Conservation (phyloP, 2,888 invertebrate genomes). For the Ormia ochracea region DNA sequence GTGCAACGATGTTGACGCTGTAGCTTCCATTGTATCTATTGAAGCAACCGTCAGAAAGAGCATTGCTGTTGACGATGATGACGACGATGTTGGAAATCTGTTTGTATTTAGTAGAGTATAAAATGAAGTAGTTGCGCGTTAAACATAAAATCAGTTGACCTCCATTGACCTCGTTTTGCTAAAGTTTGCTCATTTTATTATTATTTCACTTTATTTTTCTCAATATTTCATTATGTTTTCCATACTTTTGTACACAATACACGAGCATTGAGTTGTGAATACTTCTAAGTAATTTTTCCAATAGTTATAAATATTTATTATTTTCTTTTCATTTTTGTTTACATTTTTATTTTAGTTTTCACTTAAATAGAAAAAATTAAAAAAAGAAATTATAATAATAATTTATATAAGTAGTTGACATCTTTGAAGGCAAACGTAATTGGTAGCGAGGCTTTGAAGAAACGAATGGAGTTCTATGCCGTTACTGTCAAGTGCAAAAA, state of each 20-base stretch:
- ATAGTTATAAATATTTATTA: slow-evolving; percentile 1
- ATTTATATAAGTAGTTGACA: neutral
- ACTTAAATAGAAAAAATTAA: slow-evolving; percentile 9
- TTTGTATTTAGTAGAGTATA: slow-evolving; percentile 74
- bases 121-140: slow-evolving; percentile 68
- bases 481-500: too few species aligned
- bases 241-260: neutral
- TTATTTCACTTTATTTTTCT: slow-evolving; percentile 46
- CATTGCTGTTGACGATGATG: slow-evolving; percentile 34
- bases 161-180: slow-evolving; percentile 73
- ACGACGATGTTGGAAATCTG: slow-evolving; percentile 58
- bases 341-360: slow-evolving; percentile 28
- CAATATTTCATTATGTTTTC: slow-evolving; percentile 53
- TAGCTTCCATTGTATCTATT: slow-evolving; percentile 16
- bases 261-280: neutral
- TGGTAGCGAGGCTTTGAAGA: neutral
- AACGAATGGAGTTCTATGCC: neutral
- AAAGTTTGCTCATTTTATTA: slow-evolving; percentile 51
- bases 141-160: slow-evolving; percentile 75
- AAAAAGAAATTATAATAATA: too few species aligned
- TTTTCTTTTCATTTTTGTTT: slow-evolving; percentile 29
- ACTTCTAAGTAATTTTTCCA: slow-evolving; percentile 12
- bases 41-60: slow-evolving; percentile 36
- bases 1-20: slow-evolving; percentile 10
- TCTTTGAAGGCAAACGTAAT: neutral